Evolutionary conservation across 2,797 vertebrate species (phyloP), one percentile per base, ranked within the genome.

Genomic region (Sebastes cheni): DNA sequence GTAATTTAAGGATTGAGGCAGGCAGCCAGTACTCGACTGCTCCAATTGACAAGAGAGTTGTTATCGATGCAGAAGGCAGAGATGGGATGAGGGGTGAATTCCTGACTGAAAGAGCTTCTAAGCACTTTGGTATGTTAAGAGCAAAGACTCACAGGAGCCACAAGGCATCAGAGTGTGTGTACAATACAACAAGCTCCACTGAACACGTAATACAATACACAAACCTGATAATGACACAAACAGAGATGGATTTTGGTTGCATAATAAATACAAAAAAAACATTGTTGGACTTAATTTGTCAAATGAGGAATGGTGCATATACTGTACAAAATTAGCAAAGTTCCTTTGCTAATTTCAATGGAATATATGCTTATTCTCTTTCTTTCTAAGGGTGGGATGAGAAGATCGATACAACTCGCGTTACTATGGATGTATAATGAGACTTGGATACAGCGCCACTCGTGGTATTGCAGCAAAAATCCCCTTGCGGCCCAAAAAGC

Each of bases 1-100:
- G 88, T 85, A 81, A 84, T 92, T 91, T 91, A 88, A 77, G 86
- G 89, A 81, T 76, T 82, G 83, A 77, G 75, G 78, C 79, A 72
- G 76, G 54, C 86, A 66, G 77, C 58, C n/a, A 27, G 76, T 27
- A 29, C 61, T 80, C 20, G 54, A 70, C 79, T 62, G 50, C 55
- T 16, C 16, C 67, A 30, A 81, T 72, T 85, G 82, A 84, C 79
- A 74, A 77, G 64, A 80, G 85, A 69, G 84, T 72, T 85, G 88
- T 89, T 91, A 88, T 91, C 46, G 75, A 91, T 84, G 81, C 81
- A 82, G 73, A 68, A 75, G 65, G 29, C 72, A 69, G 81, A 76
- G 76, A 86, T 79, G 67, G 81, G 86, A 84, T 84, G 80, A 87
- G 61, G 60, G 67, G 58, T 66, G 73, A 82, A 88, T 87, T 86